Base-by-base conservation (phyloP, 2,888 invertebrate genomes). In the Eustalomyia histrio region DNA sequence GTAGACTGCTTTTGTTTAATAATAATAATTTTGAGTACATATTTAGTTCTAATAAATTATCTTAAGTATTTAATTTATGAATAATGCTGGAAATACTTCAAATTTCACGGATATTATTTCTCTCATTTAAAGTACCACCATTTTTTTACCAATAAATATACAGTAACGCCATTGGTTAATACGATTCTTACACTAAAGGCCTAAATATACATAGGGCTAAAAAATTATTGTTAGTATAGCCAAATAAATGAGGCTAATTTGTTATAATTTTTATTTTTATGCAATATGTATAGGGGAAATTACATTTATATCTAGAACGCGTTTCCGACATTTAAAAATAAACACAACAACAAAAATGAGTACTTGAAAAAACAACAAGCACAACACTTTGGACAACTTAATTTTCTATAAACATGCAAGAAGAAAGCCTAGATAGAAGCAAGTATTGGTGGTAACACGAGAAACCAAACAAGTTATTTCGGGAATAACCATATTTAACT, bases 321-420 rank as follows among this genome's bases (percentile, higher is more conserved):
- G 82, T 85, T 87, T 86, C 86, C 87, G 85, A 84, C 81, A 83
- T 69, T 58, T 29, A 79, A 82, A 83, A 82, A 78, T 75, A 83
- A 76, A 80, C 80, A 84, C 60, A 78, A 71, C 83, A 83, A 83
- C 82, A 79, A 16, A 60, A 82, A 69, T 60, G 58, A 67, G 57
- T n/a, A 61, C 55, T 76, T 68, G 43, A 74, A 69, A 35, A 67
- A 52, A 83, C 76, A 79, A 79, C 72, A 81, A 83, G 47, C 78
- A 81, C 81, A 83, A 83, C 81, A 79, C 78, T 84, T 83, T 82
- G 82, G 84, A 86, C 86, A 86, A 86, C 86, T 86, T 86, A 86
- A 86, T 86, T 86, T 86, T 85, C 83, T 79, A 58, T 75, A 79
- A 82, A 86, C 86, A 86, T 86, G 86, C 86, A 84, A 86, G 53